Evolutionary conservation across 2,113 vertebrate species (phyloP).

Genomic region (Noturus placidus): DNA sequence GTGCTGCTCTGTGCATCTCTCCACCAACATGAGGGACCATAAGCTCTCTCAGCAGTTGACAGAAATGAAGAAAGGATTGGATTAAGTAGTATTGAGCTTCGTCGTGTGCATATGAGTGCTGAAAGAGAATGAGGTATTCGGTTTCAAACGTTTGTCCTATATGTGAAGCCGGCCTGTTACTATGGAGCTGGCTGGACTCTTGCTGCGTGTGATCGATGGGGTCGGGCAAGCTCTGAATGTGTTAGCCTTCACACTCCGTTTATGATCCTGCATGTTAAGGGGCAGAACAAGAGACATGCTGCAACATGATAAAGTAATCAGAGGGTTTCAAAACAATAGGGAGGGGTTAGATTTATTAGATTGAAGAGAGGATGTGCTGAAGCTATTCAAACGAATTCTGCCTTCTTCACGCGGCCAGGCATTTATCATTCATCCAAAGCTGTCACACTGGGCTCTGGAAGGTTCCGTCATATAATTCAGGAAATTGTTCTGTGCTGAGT

Average conservation of each 20-base stretch:
- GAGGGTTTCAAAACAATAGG: constrained; percentile 2
- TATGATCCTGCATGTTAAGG: constrained; percentile 25
- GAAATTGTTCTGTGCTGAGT: neutral
- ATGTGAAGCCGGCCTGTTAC: constrained; percentile 5
- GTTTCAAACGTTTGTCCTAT: neutral
- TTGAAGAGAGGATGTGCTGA: neutral
- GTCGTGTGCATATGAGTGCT: constrained; percentile 2
- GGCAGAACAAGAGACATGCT: constrained; percentile 6
- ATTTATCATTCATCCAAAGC: constrained; percentile 21
- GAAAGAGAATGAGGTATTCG: neutral
- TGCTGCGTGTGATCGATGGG: constrained; percentile 14
- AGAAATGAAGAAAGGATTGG: constrained; percentile 31
- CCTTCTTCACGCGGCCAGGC: neutral
- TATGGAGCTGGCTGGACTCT: constrained; percentile 23
- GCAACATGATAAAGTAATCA: constrained; percentile 27
- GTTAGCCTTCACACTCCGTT: constrained; percentile 11
- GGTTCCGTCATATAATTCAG: neutral
- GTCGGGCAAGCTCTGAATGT: neutral
- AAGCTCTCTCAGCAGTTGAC: constrained; percentile 33
- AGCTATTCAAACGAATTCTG: constrained; percentile 16
- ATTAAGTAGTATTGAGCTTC: constrained; percentile 15
- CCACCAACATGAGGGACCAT: constrained; percentile 23
- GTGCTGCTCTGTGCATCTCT: neutral
- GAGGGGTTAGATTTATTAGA: constrained; percentile 26
- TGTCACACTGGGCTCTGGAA: neutral